Base-by-base conservation (phyloP, 2,888 invertebrate species). In the Polydesmus complanatus region DNA sequence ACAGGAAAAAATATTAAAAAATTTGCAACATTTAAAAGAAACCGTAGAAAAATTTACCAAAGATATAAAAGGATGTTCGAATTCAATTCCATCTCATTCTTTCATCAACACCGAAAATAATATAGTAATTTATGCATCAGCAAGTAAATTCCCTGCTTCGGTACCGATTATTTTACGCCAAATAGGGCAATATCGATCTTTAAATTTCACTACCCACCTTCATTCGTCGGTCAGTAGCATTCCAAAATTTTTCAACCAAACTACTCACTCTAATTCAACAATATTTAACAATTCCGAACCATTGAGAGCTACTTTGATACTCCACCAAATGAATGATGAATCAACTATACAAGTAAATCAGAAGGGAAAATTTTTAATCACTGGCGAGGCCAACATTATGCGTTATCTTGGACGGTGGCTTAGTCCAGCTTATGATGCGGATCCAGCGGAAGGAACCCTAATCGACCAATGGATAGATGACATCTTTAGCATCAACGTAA, bases 331-430 rank as follows among this genome's bases (percentile, higher is more conserved):
- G 3, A 19, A 18, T 5, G 18, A 8, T 8, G 56, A 27, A 50
- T 47, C 50, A 18, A 5, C 14, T 2, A 55, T 59, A 27, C 18
- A n/a, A 54, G 50, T 55, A 18, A 56, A 55, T 19, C 27, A 5
- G 8, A 52, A n/a, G 14, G 3, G 47, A 5, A 26, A 22, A 2
- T 66, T 69, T 26, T 23, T 49, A 47, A 70, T 75, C 54, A 59
- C 62, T 1, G 75, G 75, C 0, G 68, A 71, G 64, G 68, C 72
- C 1, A 75, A 75, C 56, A 68, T 74, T 57, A 71, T 69, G 21
- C 68, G 75, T 8, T 74, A 71, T 61, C 64, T 75, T 0, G 71
- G 71, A 68, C 72, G 75, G 8, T 51, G 73, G 5, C 66, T 74
- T 2, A 73, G 75, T 76, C 59, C 62, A 8, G 21, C 49, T 27